Evolutionary conservation across 1,140 invertebrate genomes (phyloP).

Genomic region (Choristoneura fumiferana): DNA sequence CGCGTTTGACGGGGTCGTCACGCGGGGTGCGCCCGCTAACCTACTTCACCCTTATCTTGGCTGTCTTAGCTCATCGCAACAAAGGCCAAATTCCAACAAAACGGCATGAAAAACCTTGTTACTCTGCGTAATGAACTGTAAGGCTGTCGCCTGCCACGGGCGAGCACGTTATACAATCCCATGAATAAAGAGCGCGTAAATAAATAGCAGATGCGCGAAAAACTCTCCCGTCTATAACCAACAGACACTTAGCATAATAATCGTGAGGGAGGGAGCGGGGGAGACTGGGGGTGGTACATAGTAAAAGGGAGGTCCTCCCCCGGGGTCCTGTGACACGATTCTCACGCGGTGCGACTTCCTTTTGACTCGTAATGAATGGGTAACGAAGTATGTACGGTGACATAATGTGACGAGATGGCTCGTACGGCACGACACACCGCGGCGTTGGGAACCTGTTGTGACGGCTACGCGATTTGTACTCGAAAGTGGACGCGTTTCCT

Average conservation of each 20-base stretch:
- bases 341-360: constrained; percentile 71
- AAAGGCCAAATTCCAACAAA: constrained; percentile 35
- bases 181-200: constrained; percentile 77
- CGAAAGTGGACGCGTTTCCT: constrained; percentile 15
- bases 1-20: constrained; percentile 53
- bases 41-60: constrained; percentile 37
- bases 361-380: constrained; percentile 70
- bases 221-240: constrained; percentile 62
- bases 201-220: constrained; percentile 78
- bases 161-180: constrained; percentile 57
- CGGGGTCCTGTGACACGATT: constrained; percentile 61
- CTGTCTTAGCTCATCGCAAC: constrained; percentile 27
- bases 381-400: constrained; percentile 62
- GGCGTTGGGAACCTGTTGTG: constrained; percentile 9
- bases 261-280: constrained; percentile 46
- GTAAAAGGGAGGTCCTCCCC: constrained; percentile 39
- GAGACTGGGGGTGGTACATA: constrained; percentile 18
- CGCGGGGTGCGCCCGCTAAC: constrained; percentile 61
- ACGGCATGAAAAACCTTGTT: constrained; percentile 38
- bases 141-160: constrained; percentile 50
- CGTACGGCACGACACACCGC: not conserved
- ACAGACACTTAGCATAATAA: constrained; percentile 75
- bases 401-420: constrained; percentile 37
- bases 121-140: constrained; percentile 70
- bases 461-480: not conserved